Base-by-base conservation (phyloP, 2,797 vertebrate species). In the Brachyrhaphis roseni region DNA sequence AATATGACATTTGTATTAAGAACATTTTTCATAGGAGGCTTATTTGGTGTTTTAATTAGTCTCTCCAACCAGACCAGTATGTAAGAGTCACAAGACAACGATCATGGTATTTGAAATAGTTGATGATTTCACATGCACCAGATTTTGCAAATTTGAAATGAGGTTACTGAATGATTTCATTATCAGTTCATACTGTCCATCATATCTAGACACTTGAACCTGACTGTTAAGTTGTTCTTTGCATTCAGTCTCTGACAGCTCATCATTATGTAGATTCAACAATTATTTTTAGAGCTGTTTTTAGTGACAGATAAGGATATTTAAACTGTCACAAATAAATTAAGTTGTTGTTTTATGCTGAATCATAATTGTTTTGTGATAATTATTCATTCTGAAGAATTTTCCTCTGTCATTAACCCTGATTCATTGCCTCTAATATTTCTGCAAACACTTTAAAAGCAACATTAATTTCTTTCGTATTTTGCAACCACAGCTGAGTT, bases 301-400 rank as follows among this genome's bases (percentile, higher is more conserved):
- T 62, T 45, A 0, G 5, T 89, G 89, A 92, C 76, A 82, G 83
- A 84, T 90, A 84, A 81, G 75, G 82, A 91, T 87, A 71, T 62
- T 86, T 88, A 82, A 71, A 80, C 78, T 82, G 76, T 87, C 81
- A 62, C 79, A 83, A 87, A 80, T 85, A 90, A 89, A 92, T 90
- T 76, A 91, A 89, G 84, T 78, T 83, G 80, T 87, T 92, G 87
- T 93, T 91, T 87, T 86, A 80, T 64, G 81, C 82, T 87, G 78
- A 84, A 82, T 92, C 83, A 87, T 92, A 90, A 93, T 91, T 92
- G 81, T 86, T 89, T 82, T 47, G 46, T 7, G 12, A 83, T 87
- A 91, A 90, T 93, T 93, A 92, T 92, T 92, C 90, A 93, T 91
- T 92, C 80, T 90, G 75, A 83, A 89, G 86, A 80, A 82, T 86